Evolutionary conservation across 2,113 vertebrate species (phyloP), one percentile per base, ranked within the genome.

Genomic region (Prunella fulvescens): DNA sequence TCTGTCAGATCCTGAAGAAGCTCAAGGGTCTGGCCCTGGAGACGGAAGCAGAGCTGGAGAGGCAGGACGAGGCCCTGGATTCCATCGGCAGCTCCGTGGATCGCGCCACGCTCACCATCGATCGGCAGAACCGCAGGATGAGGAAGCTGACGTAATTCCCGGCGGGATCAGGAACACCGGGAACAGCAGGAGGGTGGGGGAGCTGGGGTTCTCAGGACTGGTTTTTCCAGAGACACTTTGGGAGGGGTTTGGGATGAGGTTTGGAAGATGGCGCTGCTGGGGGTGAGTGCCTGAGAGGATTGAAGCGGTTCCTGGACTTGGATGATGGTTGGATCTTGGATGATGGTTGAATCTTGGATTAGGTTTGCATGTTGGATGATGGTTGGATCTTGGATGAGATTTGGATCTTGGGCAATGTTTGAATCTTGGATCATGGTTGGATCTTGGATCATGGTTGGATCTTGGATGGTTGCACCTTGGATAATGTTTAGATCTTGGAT

Each of bases 11-110:
- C 96, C 97, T 99, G n/a, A 91, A 97, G 97, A 98, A 98, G 90
- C 97, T 99, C 79, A 99, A 99, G 97, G 97, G 96, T 62, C 98
- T 99, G 5, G 99, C 99, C 28, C 93, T 99, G 97, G 99, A 99
- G 79, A 97, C 99, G 0, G 98, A 99, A 66, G 97, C 97, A 0
- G 99, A 99, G 96, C 98, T 99, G 94, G 99, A 99, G 57, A 95
- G 98, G 7, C 99, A 99, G 96, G 99, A 99, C 0, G 99, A 99
- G 50, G 97, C 97, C 18, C 97, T 99, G 53, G 99, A 99, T 0
- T 97, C 94, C 87, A 96, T 99, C 86, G 86, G 97, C 2, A 95
- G 93, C n/a, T 98, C 99, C 0, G 98, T 98, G 1, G 99, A 99
- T 53, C 98, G 95, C 4, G 86, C 98, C 8, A 98, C 98, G 19